phyloP scores from a whole-genome alignment of 1,140 invertebrate genomes.

The Charaxes varanes region DNA sequence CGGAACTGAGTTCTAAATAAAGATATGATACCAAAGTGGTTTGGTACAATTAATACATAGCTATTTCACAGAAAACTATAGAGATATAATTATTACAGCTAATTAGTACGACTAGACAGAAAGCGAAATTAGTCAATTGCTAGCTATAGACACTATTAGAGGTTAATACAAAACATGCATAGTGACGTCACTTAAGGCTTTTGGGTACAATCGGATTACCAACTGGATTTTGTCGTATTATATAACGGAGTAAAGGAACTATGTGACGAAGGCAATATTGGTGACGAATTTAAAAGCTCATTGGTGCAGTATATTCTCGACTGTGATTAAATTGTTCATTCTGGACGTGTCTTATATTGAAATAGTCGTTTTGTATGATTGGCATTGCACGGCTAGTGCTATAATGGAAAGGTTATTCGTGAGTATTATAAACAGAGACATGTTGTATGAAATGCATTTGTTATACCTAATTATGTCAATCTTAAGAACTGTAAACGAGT shows the following conservation, averaged over 20 bases:
- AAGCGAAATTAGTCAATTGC: slow-evolving; percentile 68
- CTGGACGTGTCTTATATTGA: slow-evolving; percentile 72
- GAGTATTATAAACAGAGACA: slow-evolving; percentile 37
- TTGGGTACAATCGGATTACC: slow-evolving; percentile 44
- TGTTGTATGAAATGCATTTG: slow-evolving; percentile 60
- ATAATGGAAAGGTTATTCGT: slow-evolving; percentile 27
- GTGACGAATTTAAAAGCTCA: slow-evolving; percentile 68
- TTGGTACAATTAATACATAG: slow-evolving; percentile 60
- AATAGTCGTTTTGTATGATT: slow-evolving; percentile 72
- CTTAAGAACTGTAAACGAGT: slow-evolving; percentile 32
- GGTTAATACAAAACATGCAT: slow-evolving; percentile 44
- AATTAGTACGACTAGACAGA: slow-evolving; percentile 57
- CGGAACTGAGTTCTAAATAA: slow-evolving; percentile 47
- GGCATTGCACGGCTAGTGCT: slow-evolving; percentile 47
- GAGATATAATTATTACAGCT: slow-evolving; percentile 44
- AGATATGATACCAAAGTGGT: slow-evolving; percentile 37
- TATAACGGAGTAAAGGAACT: slow-evolving; percentile 27
- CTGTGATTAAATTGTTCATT: slow-evolving; percentile 73
- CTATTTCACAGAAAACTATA: slow-evolving; percentile 56
- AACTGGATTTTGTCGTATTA: slow-evolving; percentile 37
- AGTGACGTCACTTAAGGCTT: slow-evolving; percentile 57
- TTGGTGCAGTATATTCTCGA: slow-evolving; percentile 72
- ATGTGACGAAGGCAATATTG: slow-evolving; percentile 38
- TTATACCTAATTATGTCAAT: slow-evolving; percentile 19
- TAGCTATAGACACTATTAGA: slow-evolving; percentile 66